These are phyloP conservation scores for Mustelus asterias DNA, from an alignment of 2,113 vertebrate genomes.

Conservation along the genomic window DNA sequence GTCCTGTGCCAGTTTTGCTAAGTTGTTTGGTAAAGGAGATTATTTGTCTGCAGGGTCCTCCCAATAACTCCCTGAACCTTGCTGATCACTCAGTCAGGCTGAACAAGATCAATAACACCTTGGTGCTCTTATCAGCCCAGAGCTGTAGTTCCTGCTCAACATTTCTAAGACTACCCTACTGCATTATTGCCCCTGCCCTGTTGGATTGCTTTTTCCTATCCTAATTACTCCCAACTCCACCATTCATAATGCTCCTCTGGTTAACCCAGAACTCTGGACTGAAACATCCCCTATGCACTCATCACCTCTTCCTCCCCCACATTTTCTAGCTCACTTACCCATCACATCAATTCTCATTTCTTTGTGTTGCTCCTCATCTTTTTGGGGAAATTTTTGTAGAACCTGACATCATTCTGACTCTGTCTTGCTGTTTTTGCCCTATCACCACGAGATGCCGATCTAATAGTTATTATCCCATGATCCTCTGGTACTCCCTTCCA, in stretches of 20 bases:
- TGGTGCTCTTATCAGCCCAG: neutral
- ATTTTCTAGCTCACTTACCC: neutral
- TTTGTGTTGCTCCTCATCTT: neutral
- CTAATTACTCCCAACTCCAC: neutral
- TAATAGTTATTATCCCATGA: neutral
- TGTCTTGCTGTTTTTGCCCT: neutral
- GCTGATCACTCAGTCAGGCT: neutral
- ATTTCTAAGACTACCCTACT: neutral
- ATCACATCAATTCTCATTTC: conserved; percentile 26
- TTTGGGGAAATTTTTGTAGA: neutral
- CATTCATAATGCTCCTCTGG: neutral
- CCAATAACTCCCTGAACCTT: neutral
- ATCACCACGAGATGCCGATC: neutral
- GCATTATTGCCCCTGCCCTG: too few species aligned
- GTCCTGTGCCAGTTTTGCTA: neutral
- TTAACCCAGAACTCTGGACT: neutral
- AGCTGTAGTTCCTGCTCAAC: neutral
- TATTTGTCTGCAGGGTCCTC: neutral
- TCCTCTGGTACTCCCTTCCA: neutral
- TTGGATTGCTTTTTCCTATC: neutral
- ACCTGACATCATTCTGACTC: neutral
- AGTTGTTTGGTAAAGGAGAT: neutral
- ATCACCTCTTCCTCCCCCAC: neutral
- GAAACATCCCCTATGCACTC: neutral
- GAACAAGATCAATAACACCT: neutral